These are phyloP conservation scores for Lycaon pictus DNA, from an alignment of 2,113 vertebrate species.

Conservation along the genomic window DNA sequence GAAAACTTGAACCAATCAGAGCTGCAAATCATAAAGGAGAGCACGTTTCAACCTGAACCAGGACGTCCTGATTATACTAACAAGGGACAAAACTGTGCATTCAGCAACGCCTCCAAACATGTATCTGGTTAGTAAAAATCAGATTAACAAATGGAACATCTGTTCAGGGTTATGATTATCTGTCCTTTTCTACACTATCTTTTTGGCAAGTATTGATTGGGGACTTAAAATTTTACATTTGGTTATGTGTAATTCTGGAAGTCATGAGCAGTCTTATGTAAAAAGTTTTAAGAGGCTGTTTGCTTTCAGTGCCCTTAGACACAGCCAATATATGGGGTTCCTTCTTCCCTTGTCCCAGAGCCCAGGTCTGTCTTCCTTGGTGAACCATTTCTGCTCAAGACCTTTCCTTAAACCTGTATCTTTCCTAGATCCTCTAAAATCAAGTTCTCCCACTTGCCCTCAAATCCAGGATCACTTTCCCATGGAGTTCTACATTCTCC, in stretches of 20 bases:
- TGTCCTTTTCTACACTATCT: slow-evolving; percentile 44
- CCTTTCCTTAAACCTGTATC: not conserved
- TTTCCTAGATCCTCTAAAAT: not conserved
- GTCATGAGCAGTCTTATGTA: not conserved
- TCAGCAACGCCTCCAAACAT: slow-evolving; percentile 51
- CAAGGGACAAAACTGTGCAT: not conserved
- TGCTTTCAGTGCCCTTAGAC: not conserved
- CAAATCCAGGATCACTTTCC: not conserved
- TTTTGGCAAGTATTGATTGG: slow-evolving; percentile 40
- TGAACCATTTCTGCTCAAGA: not conserved
- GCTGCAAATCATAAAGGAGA: slow-evolving; percentile 52
- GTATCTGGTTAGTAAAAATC: slow-evolving; percentile 60
- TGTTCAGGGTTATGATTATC: slow-evolving; percentile 43
- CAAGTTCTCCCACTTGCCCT: not conserved
- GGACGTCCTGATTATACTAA: slow-evolving; percentile 43
- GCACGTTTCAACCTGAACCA: slow-evolving; percentile 3
- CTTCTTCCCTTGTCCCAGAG: not conserved
- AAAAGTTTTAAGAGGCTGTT: not conserved
- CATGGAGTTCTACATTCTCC: not conserved
- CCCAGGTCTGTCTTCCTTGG: not conserved
- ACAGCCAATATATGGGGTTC: not conserved
- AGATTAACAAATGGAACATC: slow-evolving; percentile 66
- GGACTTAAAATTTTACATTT: slow-evolving; percentile 49
- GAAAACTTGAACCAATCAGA: slow-evolving; percentile 61
- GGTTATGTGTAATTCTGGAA: slow-evolving; percentile 37